Evolutionary conservation across 1,140 invertebrate genomes (phyloP), one percentile per base, ranked within the genome.

Genomic region (Tyrophagus putrescentiae): DNA sequence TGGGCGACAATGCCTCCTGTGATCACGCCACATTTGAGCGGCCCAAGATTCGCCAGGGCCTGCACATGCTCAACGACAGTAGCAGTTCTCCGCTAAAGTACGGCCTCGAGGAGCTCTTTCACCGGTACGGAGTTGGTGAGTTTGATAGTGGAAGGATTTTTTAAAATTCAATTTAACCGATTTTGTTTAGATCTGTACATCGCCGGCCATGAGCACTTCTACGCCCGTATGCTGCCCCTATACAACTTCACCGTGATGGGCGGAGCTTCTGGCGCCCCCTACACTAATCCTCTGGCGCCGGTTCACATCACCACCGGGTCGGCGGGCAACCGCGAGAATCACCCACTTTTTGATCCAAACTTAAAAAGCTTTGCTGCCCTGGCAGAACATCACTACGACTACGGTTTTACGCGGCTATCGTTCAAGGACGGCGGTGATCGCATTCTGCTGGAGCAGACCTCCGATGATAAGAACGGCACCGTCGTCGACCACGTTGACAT

Each of bases 131-230:
- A 50, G 94, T 98, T 18, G 94, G 97, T 75, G n/a, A n/a, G n/a
- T n/a, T n/a, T n/a, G n/a, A n/a, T n/a, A n/a, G n/a, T n/a, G n/a
- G n/a, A n/a, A n/a, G n/a, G n/a, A n/a, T n/a, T n/a, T n/a, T n/a
- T n/a, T n/a, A n/a, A n/a, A n/a, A n/a, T n/a, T n/a, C n/a, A n/a
- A n/a, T n/a, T n/a, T n/a, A n/a, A n/a, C n/a, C n/a, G n/a, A n/a
- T n/a, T n/a, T n/a, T n/a, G n/a, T n/a, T n/a, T n/a, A n/a, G 94
- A 97, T 75, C 71, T 96, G 52, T 80, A 83, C 69, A 76, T 97
- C n/a, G 94, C 89, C 86, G 92, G 88, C 0, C 93, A 97, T 72
- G 89, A 13, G 36, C 36, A 39, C 36, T 13, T 13, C 21, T 39
- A 39, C 21, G 36, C 13, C 13, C 36, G 36, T 13, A 39, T 39